These are phyloP conservation scores for Dromiciops gliroides DNA, from an alignment of 2,113 vertebrate species.

Conservation along the genomic window DNA sequence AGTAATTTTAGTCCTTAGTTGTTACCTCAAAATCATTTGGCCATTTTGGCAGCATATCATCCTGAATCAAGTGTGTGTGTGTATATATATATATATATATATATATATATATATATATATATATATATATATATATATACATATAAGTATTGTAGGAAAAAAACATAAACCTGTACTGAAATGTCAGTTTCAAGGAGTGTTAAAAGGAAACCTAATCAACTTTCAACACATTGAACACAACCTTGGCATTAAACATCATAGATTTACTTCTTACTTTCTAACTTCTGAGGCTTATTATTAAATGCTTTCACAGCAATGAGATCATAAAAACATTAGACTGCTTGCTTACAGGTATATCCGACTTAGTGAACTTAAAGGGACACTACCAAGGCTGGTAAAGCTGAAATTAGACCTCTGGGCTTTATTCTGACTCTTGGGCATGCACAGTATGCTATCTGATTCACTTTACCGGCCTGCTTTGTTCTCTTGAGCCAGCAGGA, in stretches of 20 bases:
- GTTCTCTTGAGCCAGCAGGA: slow-evolving; percentile 44
- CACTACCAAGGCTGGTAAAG: slow-evolving; percentile 48
- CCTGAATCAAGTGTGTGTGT: slow-evolving; percentile 59
- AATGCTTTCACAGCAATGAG: slow-evolving; percentile 75
- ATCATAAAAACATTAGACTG: slow-evolving; percentile 67
- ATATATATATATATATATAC: no score
- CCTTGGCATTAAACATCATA: slow-evolving; percentile 77
- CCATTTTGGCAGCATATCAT: slow-evolving; percentile 66
- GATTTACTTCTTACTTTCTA: slow-evolving; percentile 78
- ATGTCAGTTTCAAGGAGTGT: slow-evolving; percentile 77
- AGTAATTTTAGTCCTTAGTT: slow-evolving; percentile 67
- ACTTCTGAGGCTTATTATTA: slow-evolving; percentile 80
- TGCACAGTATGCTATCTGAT: slow-evolving; percentile 43
- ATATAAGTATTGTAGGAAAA: slow-evolving; percentile 69
- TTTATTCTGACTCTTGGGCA: slow-evolving; percentile 67
- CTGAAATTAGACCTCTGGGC: slow-evolving; percentile 70
- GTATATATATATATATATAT: no score
- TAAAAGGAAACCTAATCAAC: slow-evolving; percentile 79
- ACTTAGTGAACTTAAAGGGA: slow-evolving; percentile 75
- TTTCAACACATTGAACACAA: slow-evolving; percentile 72
- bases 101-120: no score
- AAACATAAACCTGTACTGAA: slow-evolving; percentile 62
- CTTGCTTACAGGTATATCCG: slow-evolving; percentile 69
- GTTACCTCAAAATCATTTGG: slow-evolving; percentile 71
- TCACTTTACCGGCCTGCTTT: slow-evolving; percentile 40